A percentile compares a stretch with the other conserved stretches of the same genome.
These are phyloP conservation scores for Nezara viridula DNA, from an alignment of 2,888 invertebrate genomes.

Conservation along the genomic window DNA sequence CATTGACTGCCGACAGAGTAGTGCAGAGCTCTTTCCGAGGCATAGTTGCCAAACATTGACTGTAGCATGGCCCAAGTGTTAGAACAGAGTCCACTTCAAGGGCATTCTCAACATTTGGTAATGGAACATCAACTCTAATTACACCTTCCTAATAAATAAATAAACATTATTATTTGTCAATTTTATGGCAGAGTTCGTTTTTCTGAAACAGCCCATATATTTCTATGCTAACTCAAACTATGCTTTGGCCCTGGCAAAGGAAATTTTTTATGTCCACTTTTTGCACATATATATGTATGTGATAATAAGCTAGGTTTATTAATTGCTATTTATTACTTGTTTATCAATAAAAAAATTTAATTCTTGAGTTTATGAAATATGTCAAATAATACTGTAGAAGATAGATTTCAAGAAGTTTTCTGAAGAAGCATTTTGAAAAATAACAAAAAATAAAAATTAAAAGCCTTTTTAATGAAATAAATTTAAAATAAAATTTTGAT, in stretches of 20 bases:
- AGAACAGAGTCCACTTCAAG: slow-evolving; percentile 65
- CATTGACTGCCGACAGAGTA: slow-evolving; percentile 74
- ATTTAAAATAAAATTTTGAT: too few relatives aligned
- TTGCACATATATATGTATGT: too few relatives aligned
- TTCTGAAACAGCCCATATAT: not conserved
- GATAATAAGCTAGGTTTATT: too few relatives aligned
- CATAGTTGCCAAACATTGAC: slow-evolving; percentile 75
- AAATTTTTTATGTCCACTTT: not conserved
- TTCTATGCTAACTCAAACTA: not conserved
- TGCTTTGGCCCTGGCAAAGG: not conserved
- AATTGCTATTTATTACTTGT: too few relatives aligned
- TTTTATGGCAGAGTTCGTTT: not conserved
- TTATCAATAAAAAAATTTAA: too few relatives aligned
- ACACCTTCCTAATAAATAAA: slow-evolving; percentile 60
- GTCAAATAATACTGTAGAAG: too few relatives aligned
- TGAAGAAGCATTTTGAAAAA: too few relatives aligned
- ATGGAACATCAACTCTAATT: slow-evolving; percentile 62
- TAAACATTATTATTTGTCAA: not conserved
- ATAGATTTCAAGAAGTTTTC: too few relatives aligned
- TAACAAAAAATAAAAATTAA: too few relatives aligned
- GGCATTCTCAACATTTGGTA: slow-evolving; percentile 65
- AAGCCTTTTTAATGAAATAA: too few relatives aligned
- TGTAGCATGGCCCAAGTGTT: slow-evolving; percentile 72
- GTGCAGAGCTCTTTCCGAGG: slow-evolving; percentile 75
- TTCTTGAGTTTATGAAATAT: too few relatives aligned